These are phyloP conservation scores for Leucosticte australis DNA, from an alignment of 2,113 vertebrate species.

Conservation along the genomic window DNA sequence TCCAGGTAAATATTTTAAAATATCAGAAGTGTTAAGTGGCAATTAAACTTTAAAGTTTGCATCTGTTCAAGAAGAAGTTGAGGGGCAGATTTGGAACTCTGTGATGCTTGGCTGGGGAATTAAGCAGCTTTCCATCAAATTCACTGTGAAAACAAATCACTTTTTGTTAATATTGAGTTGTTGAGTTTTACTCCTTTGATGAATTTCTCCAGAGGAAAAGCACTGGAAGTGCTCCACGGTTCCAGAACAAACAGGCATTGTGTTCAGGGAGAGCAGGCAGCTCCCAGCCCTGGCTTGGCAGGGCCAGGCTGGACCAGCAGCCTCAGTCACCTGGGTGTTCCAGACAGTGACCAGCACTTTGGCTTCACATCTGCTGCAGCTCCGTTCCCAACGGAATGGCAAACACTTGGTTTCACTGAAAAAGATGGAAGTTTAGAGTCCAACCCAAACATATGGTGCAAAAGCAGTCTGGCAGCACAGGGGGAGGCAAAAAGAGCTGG, in stretches of 20 bases:
- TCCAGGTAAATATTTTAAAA: not conserved
- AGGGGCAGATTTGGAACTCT: not conserved
- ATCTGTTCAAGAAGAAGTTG: not conserved
- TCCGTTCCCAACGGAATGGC: fast-evolving
- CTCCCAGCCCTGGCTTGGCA: not conserved
- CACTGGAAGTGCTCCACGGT: fast-evolving
- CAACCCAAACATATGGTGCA: fast-evolving
- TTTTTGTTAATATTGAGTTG: not conserved
- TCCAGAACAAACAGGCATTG: not conserved
- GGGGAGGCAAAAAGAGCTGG: not conserved
- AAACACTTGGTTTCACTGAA: not conserved
- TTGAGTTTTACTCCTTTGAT: not conserved
- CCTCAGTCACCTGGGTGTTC: not conserved
- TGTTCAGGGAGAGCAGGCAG: not conserved
- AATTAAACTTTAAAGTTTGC: not conserved
- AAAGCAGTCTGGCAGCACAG: not conserved
- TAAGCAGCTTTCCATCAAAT: not conserved
- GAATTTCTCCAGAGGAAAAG: not conserved
- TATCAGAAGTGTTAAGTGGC: not conserved
- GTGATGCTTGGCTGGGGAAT: not conserved
- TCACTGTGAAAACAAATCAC: not conserved
- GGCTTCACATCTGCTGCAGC: not conserved
- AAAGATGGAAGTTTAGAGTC: fast-evolving
- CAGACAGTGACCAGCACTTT: not conserved
- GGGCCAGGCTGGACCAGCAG: not conserved